phyloP scores from a whole-genome alignment of 2,113 vertebrate genomes.

The Carlito syrichta region DNA sequence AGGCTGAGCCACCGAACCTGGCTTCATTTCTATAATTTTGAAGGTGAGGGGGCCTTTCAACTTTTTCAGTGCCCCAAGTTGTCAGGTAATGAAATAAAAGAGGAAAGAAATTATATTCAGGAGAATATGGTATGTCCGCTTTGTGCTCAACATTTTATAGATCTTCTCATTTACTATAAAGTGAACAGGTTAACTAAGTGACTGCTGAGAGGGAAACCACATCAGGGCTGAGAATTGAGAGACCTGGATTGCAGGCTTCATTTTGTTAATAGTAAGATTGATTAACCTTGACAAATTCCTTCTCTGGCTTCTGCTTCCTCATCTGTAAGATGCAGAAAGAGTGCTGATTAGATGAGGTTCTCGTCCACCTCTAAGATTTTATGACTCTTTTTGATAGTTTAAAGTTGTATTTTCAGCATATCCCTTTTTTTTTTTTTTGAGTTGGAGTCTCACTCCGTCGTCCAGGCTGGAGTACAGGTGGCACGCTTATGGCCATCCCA shows the following conservation, averaged over 20 bases:
- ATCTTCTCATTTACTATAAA: neutral
- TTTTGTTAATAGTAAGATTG: constrained; percentile 1
- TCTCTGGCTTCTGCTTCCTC: neutral
- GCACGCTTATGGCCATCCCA: too few relatives aligned
- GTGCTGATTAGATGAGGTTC: neutral
- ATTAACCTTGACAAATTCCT: neutral
- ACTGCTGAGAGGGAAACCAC: neutral
- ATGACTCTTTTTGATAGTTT: neutral
- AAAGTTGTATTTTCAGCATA: neutral
- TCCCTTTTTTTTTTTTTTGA: too few relatives aligned
- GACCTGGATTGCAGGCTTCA: neutral
- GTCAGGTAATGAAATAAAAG: neutral
- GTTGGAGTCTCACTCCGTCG: too few relatives aligned
- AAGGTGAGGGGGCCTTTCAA: neutral
- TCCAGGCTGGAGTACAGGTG: too few relatives aligned
- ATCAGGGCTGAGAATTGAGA: neutral
- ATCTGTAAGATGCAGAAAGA: neutral
- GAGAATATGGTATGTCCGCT: neutral
- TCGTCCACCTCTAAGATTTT: neutral
- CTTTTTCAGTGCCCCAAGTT: neutral
- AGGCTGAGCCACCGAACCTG: too few relatives aligned
- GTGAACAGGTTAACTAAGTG: neutral
- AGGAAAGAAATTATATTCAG: neutral
- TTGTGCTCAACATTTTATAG: neutral
- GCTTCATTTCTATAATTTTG: constrained; percentile 27